phyloP scores from a whole-genome alignment of 2,888 invertebrate species.

The Chydorus sphaericus region DNA sequence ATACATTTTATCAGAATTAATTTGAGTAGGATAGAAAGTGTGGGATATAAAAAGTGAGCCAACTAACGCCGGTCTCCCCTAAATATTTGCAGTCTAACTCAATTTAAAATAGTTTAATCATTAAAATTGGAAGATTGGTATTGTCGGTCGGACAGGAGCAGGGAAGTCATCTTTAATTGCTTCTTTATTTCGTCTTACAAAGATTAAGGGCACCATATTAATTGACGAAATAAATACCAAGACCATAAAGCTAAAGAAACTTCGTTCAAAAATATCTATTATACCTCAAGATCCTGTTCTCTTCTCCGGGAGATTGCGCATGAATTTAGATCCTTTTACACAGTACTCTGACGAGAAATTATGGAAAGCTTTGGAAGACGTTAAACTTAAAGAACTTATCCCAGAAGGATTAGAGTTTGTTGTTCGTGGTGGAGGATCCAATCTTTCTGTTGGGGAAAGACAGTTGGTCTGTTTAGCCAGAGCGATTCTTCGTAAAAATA shows the following conservation, averaged over 20 bases:
- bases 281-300: constrained; percentile 34
- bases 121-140: constrained; percentile 50
- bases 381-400: constrained; percentile 51
- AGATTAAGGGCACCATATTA: constrained; percentile 57
- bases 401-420: constrained; percentile 47
- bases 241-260: constrained; percentile 48
- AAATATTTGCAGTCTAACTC: too few relatives aligned
- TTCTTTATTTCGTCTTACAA: constrained; percentile 64
- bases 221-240: constrained; percentile 58
- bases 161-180: constrained; percentile 66
- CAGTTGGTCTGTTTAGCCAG: constrained; percentile 80
- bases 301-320: constrained; percentile 28
- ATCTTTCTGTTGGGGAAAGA: constrained; percentile 79
- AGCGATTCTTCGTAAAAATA: constrained; percentile 69
- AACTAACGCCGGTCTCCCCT: too few relatives aligned
- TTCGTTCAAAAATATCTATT: constrained; percentile 31
- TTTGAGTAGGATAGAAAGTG: too few relatives aligned
- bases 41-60: too few relatives aligned
- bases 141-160: constrained; percentile 71
- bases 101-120: too few relatives aligned
- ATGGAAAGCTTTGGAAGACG: constrained; percentile 13
- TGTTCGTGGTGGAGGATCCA: constrained; percentile 52
- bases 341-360: constrained; percentile 23
- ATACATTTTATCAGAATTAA: too few relatives aligned
- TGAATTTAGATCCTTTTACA: constrained; percentile 29